Conservation (phyloP, 2,797 vertebrate genomes). For the Sebastes iracundus region DNA sequence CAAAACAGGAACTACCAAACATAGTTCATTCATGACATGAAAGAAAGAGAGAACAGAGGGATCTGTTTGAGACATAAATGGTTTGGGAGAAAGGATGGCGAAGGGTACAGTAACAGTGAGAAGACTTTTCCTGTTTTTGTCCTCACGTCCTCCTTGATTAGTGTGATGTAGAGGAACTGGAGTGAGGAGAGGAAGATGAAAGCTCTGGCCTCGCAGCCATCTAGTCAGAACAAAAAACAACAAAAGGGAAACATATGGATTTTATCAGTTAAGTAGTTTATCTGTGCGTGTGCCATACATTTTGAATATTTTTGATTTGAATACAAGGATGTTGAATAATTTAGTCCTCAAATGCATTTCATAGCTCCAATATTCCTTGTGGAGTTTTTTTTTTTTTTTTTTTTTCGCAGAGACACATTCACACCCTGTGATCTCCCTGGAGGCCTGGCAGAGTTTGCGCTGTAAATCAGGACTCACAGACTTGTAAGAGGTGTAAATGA, state of each 20-base stretch:
- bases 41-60: conserved; percentile 39
- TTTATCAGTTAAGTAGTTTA: conserved; percentile 22
- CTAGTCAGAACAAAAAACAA: conserved; percentile 5
- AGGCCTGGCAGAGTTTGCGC: conserved; percentile 59
- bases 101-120: conserved; percentile 38
- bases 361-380: conserved; percentile 38
- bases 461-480: conserved; percentile 72
- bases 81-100: conserved; percentile 38
- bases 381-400: conserved; percentile 22
- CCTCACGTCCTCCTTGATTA: conserved; percentile 68
- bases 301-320: conserved; percentile 8
- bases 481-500: conserved; percentile 83
- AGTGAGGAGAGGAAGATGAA: conserved; percentile 64
- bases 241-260: conserved; percentile 43
- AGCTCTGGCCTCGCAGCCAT: conserved; percentile 45
- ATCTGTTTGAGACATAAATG: conserved; percentile 39
- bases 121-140: conserved; percentile 79
- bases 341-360: conserved; percentile 40
- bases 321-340: conserved; percentile 27
- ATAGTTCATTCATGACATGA: conserved; percentile 55
- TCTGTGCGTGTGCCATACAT: neutral
- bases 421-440: conserved; percentile 57
- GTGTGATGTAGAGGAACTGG: conserved; percentile 51
- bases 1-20: conserved; percentile 69
- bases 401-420: conserved; percentile 50